Conservation (phyloP, 2,797 vertebrate genomes). For the Oryzias sinensis region DNA sequence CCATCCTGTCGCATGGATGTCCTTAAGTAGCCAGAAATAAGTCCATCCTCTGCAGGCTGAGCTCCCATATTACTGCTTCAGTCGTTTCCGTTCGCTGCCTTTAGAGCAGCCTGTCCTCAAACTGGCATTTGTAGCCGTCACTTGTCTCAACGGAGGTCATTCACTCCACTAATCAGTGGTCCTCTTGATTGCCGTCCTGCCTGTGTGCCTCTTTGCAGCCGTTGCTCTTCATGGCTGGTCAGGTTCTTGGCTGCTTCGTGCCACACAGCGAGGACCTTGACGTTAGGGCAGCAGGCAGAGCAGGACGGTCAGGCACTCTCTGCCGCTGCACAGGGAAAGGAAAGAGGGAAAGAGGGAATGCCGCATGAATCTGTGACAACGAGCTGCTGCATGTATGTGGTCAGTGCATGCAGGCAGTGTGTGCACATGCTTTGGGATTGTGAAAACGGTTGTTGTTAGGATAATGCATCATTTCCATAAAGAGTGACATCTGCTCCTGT, state of each 20-base stretch:
- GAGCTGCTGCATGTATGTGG: too few species aligned
- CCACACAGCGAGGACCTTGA: not conserved
- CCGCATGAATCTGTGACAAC: too few species aligned
- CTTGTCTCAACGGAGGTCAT: conserved; percentile 29
- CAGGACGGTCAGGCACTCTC: conserved; percentile 5
- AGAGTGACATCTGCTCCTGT: too few species aligned
- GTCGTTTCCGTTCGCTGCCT: conserved; percentile 1
- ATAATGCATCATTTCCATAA: too few species aligned
- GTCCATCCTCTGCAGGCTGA: not conserved
- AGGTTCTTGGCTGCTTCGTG: conserved; percentile 1
- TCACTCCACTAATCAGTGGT: conserved; percentile 13
- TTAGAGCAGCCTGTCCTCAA: conserved; percentile 30
- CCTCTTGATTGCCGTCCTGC: conserved; percentile 5
- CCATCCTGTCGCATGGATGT: not conserved
- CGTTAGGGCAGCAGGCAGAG: conserved; percentile 1
- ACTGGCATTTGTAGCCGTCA: conserved; percentile 9
- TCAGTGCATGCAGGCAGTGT: too few species aligned
- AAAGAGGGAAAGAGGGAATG: too few species aligned
- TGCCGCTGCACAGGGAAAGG: conserved; percentile 19
- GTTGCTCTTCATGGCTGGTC: conserved; percentile 19
- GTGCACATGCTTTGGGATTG: too few species aligned
- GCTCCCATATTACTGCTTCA: conserved; percentile 15
- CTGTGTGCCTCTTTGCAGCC: conserved; percentile 4
- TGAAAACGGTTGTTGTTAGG: too few species aligned
- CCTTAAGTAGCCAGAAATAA: not conserved